Conservation (phyloP, 2,888 invertebrate species). For the Ectemnius continuus region DNA sequence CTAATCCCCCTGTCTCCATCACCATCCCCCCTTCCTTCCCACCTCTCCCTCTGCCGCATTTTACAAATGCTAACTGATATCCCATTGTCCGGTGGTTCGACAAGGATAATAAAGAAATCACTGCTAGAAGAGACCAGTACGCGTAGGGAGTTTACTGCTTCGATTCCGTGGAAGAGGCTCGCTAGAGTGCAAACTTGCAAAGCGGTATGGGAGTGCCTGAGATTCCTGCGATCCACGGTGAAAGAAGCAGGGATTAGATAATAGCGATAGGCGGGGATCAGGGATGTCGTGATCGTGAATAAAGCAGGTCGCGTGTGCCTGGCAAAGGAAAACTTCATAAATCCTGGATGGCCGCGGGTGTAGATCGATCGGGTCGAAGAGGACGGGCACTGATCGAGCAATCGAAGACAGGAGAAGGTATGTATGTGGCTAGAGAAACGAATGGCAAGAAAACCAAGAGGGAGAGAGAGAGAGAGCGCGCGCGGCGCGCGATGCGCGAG, state of each 20-base stretch:
- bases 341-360: slow-evolving; percentile 11
- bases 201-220: background rate
- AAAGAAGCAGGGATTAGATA: slow-evolving; percentile 42
- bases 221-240: slow-evolving; percentile 11
- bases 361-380: background rate
- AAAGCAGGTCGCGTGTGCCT: slow-evolving; percentile 52
- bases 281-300: slow-evolving; percentile 41
- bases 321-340: slow-evolving; percentile 38
- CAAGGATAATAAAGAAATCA: slow-evolving; percentile 44
- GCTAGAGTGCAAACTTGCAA: too few species aligned
- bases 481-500: slow-evolving; percentile 39
- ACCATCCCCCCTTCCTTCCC: background rate
- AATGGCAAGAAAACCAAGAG: slow-evolving; percentile 17
- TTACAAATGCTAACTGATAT: too few species aligned
- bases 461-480: too few species aligned
- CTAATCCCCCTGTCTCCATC: slow-evolving; percentile 19
- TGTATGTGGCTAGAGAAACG: slow-evolving; percentile 3
- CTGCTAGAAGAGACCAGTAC: background rate
- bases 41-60: background rate
- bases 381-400: slow-evolving; percentile 4
- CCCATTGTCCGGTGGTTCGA: background rate
- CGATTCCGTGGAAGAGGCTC: too few species aligned
- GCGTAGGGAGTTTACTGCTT: too few species aligned
- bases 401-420: slow-evolving; percentile 23
- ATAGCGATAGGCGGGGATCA: slow-evolving; percentile 29